Evolutionary conservation across 2,888 invertebrate genomes (phyloP), one percentile per base, ranked within the genome.

Genomic region (Lampropteryx suffumata): DNA sequence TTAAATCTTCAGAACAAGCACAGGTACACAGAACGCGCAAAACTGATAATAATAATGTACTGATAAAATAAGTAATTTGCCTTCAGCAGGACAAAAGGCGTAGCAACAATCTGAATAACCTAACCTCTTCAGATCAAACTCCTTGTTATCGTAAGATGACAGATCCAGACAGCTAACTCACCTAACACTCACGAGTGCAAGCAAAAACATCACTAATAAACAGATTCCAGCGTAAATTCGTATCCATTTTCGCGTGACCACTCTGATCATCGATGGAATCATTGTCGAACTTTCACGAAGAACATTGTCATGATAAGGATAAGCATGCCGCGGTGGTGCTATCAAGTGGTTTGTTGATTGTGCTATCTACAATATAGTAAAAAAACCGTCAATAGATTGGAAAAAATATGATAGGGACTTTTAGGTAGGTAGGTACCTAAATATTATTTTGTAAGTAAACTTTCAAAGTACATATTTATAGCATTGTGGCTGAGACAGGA

Each of bases 251-350:
- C 66, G 71, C 10, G 66, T 58, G 42, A 74, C 9, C 55, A 73
- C 54, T 68, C 69, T 74, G 10, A 71, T 45, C 27, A 68, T 13
- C 24, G 65, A 65, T 65, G 68, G 51, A 56, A 71, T 62, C 83
- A 82, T 83, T 46, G 56, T 72, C 50, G 76, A 79, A 79, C 59
- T 52, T 76, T 82, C 76, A 71, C 64, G 79, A 79, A 71, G 28
- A 79, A 71, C 29, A 43, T 24, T 49, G 54, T 56, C 48, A 49
- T 57, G 57, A 57, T 35, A 47, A 50, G 26, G 50, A 45, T 44
- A 55, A 42, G 42, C 30, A 14, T 30, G 14, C 11, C 42, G 48
- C 26, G 28, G 34, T 26, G 28, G 30, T 34, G 44, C 11, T 49
- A 49, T 43, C 49, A 26, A 29, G 28, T 21, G 29, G 26, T 37